phyloP scores from a whole-genome alignment of 2,113 vertebrate species.

The Pantherophis guttatus region DNA sequence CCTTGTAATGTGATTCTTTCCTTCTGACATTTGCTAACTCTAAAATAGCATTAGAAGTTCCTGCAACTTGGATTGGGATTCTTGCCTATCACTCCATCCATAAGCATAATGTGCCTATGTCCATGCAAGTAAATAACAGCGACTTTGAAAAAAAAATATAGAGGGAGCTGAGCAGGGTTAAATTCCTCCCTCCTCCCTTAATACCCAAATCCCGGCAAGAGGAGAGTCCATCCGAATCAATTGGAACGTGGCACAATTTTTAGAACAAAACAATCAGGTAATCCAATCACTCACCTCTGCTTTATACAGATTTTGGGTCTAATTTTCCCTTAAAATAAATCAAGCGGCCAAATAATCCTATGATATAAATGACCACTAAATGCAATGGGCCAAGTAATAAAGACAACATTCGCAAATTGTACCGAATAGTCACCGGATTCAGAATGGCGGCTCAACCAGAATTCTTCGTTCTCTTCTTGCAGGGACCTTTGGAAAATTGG shows the following conservation, averaged over 20 bases:
- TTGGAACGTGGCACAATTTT: background rate
- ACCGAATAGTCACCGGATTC: conserved; percentile 70
- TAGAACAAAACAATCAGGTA: background rate
- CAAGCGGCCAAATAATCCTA: background rate
- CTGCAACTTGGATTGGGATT: background rate
- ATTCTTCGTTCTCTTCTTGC: conserved; percentile 62
- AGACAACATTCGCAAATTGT: conserved; percentile 38
- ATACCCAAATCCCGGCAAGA: background rate
- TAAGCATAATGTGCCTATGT: background rate
- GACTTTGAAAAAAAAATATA: background rate
- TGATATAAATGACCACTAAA: background rate
- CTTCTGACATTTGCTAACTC: background rate
- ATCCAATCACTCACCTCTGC: background rate
- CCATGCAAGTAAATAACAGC: background rate
- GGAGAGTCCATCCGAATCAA: background rate
- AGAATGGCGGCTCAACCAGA: conserved; percentile 80
- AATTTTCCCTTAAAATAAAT: background rate
- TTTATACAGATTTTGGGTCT: background rate
- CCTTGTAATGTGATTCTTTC: background rate
- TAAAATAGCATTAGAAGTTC: background rate
- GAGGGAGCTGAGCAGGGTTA: background rate
- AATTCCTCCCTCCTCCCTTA: background rate
- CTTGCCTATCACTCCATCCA: background rate
- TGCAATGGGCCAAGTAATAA: background rate
- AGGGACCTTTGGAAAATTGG: conserved; percentile 79